Evolutionary conservation across 2,113 vertebrate species (phyloP), one percentile per base, ranked within the genome.

Genomic region (Apaloderma vittatum): DNA sequence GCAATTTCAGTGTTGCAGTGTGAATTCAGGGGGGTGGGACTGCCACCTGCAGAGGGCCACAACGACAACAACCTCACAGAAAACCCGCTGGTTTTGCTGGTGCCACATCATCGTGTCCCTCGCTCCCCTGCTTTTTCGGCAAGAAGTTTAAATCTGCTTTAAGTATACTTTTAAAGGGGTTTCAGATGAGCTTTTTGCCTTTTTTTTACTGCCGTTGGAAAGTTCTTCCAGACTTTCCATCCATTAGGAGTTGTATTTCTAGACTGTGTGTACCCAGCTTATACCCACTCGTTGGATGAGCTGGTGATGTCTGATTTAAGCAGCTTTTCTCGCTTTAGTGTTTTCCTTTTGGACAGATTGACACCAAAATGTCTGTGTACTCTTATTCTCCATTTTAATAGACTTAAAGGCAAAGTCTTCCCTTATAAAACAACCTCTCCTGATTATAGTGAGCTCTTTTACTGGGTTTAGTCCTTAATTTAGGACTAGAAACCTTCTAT

Each of bases 1-100:
- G 16, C 40, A 0, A 3, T 65, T 66, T 77, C 2, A 2, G 21
- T 52, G 67, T 78, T 23, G 37, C 20, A 11, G 0, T 10, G 6
- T 18, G 45, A 70, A 22, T 14, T 14, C 8, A n/a, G 3, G 4
- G 21, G n/a, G 36, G 23, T 16, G 46, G 36, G 51, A 24, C 65
- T 63, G 49, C 9, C 0, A 0, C 12, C 59, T 59, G 65, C 30
- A 12, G 12, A 29, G 52, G 20, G 36, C 30, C 40, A 2, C 61
- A 48, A 19, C 12, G 17, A 6, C 16, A 75, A 59, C 21, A 9
- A 11, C 19, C 34, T 23, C 10, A 2, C 23, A 37, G 62, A 40
- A 57, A 68, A 21, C 1, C 62, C 54, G 66, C 46, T 30, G 1
- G 6, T 34, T 32, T 32, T 11, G 19, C 46, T 2, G 4, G 4